Base-by-base conservation (phyloP, 2,888 invertebrate species). In the Orchesellides sinensis region DNA sequence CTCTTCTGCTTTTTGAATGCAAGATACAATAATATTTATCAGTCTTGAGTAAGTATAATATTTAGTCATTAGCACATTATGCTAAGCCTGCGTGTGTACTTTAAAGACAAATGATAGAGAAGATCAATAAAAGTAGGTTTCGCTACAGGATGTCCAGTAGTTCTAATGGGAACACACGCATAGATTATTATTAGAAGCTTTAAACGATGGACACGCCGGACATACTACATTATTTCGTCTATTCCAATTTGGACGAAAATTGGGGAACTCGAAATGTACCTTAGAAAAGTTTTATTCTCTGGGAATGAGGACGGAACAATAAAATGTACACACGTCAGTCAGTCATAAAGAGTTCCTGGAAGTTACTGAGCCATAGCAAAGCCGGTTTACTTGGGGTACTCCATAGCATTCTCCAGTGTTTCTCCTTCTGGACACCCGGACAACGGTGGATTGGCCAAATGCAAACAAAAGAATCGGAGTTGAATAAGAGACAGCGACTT, bases 391-490 rank as follows among this genome's bases (percentile, higher is more conserved):
- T 10, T 25, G 56, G 56, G n/a, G 40, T 14, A 40, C 8, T 12
- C 56, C n/a, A 23, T 10, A 25, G 29, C 27, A 10, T 2, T 35
- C 54, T 32, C 35, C 14, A 56, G 32, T 61, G 12, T 23, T 61
- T 61, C 47, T 19, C 19, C 21, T 14, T 45, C 47, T 47, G 52
- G 59, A 59, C 77, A 68, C 77, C 77, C 47, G 59, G 77, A 77
- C 77, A 77, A 77, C 77, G 59, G 54, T n/a, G 29, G 21, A 54
- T 8, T 12, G 56, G 25, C 17, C 23, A 75, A 66, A 27, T 23
- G 77, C 68, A 66, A 77, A 77, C 77, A 77, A 77, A 77, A 29
- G 47, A 32, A 45, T 19, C n/a, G 47, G 35, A 4, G 14, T 59
- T 27, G 19, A 8, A 10, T 35, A 10, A 17, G 17, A 8, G 10